Percentiles rank a stretch among this genome's conserved stretches.
phyloP scores from a whole-genome alignment of 1,140 invertebrate species.

The Drosophila varians region DNA sequence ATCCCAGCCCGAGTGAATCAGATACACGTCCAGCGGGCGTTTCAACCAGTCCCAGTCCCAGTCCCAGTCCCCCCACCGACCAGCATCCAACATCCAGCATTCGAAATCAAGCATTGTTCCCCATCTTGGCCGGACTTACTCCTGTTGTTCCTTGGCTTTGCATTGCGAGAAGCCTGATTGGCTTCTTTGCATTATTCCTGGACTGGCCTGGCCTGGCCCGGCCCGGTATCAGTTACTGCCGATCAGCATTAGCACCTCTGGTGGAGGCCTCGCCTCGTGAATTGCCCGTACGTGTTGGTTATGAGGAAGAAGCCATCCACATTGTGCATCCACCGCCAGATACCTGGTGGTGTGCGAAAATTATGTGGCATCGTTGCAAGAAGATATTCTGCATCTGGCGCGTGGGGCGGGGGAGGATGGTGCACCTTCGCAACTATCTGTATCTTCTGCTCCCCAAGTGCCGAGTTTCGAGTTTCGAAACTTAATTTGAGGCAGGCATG shows the following conservation, averaged over 20 bases:
- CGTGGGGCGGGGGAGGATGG: conserved; percentile 19
- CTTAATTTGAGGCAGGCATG: conserved; percentile 62
- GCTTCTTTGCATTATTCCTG: conserved; percentile 76
- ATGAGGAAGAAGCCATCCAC: conserved; percentile 55
- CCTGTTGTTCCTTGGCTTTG: conserved; percentile 50
- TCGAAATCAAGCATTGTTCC: conserved; percentile 23
- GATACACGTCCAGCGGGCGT: conserved; percentile 80
- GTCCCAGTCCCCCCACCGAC: background rate
- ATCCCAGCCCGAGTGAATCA: conserved; percentile 66
- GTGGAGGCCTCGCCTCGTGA: conserved; percentile 69
- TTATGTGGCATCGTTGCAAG: conserved; percentile 61
- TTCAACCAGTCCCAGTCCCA: conserved; percentile 53
- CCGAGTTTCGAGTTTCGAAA: conserved; percentile 38
- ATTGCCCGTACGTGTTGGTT: conserved; percentile 77
- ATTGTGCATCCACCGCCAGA: conserved; percentile 48
- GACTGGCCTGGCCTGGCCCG: conserved; percentile 19
- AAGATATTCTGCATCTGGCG: conserved; percentile 21
- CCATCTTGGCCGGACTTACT: conserved; percentile 58
- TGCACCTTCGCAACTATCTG: background rate
- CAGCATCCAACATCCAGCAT: background rate
- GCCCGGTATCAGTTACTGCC: conserved; percentile 71
- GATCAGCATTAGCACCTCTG: conserved; percentile 81
- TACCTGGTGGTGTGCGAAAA: conserved; percentile 49
- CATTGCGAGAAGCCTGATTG: conserved; percentile 53
- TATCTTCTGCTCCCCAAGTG: conserved; percentile 8